Evolutionary conservation across 1,140 invertebrate species (phyloP), one percentile per base, ranked within the genome.

Genomic region (Drosophila oshimai): DNA sequence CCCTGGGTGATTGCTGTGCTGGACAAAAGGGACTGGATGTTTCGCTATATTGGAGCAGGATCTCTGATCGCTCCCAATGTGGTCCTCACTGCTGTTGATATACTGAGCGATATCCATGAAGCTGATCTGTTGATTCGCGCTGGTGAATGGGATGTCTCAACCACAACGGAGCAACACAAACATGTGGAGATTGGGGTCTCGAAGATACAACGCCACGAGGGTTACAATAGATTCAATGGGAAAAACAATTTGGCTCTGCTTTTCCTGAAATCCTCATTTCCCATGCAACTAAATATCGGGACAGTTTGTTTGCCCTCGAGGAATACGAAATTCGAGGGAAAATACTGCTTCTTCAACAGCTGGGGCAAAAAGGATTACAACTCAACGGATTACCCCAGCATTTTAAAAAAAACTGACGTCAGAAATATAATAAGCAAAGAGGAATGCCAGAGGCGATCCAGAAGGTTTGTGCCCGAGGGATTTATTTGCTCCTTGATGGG

Each of bases 271-370:
- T 15, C 41, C 6, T 3, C 5, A 13, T 26, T 44, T 4, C 3
- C 10, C 4, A n/a, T 0, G 28, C 10, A 4, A 9, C 2, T 2
- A 9, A 29, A 29, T n/a, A 10, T 29, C n/a, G 28, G 10, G 4
- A 10, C 0, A 2, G n/a, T 29, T 9, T 29, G 28, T 4, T n/a
- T 29, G 28, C 10, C 2, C 10, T 2, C 28, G 4, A 2, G 2
- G 2, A 3, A n/a, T 0, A 0, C 2, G 0, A 5, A 13, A n/a
- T n/a, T 13, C 1, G 1, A 10, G 1, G 1, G 0, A 6, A 2
- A 2, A 3, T 12, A 2, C 22, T 44, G 41, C 12, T 44, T 44
- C 7, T 44, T 44, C 4, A 44, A 26, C 22, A 22, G 41, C 7
- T 44, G 41, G 41, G 41, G 41, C 6, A 44, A 44, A 26, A 6